Conservation (phyloP, 2,797 vertebrate genomes). For the Cuculus canorus region DNA sequence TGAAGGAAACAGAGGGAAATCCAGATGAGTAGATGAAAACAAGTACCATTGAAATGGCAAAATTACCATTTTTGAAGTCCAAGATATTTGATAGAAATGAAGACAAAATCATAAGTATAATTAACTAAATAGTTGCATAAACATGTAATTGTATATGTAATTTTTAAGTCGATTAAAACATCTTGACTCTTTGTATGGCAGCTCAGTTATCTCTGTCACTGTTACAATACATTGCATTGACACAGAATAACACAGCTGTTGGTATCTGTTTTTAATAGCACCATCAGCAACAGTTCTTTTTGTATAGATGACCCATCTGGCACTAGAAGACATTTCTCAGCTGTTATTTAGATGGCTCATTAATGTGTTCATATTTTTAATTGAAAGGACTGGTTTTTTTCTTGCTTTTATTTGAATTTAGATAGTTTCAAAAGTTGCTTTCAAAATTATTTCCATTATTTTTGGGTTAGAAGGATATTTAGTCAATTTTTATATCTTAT, state of each 20-base stretch:
- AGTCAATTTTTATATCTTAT: background rate
- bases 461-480: background rate
- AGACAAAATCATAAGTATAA: background rate
- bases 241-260: background rate
- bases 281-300: background rate
- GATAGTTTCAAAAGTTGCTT: background rate
- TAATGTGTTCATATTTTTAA: background rate
- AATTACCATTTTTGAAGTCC: background rate
- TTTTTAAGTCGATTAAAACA: background rate
- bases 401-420: background rate
- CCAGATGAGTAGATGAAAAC: background rate
- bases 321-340: background rate
- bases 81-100: background rate
- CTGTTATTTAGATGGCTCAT: background rate
- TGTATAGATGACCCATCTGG: background rate
- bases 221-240: background rate
- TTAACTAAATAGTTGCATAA: background rate
- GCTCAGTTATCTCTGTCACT: background rate
- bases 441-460: background rate
- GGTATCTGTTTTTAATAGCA: background rate
- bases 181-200: background rate
- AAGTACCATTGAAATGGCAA: background rate
- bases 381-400: background rate
- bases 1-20: background rate
- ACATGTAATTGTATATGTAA: background rate